Base-by-base conservation (phyloP, 2,113 vertebrate genomes). In the Glaucidium brasilianum region DNA sequence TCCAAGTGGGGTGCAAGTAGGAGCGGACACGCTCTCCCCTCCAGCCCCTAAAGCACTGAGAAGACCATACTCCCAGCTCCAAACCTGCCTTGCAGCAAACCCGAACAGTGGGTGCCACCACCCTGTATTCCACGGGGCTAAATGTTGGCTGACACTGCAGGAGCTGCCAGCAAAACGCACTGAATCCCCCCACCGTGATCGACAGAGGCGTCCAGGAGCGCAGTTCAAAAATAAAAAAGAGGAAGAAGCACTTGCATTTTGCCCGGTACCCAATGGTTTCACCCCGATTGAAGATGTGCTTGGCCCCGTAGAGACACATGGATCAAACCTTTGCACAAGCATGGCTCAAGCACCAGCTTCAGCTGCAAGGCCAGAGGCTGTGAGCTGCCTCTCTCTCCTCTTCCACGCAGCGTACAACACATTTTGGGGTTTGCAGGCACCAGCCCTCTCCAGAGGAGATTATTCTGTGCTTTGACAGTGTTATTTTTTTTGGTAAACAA, bases 391-490 rank as follows among this genome's bases (percentile, higher is more conserved):
- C 45, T 19, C 45, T 23, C 45, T 59, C 76, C 52, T 67, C 32
- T 66, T 23, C 23, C 55, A 15, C 2, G 4, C 1, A 1, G 25
- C 2, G 2, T 12, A 11, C 53, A n/a, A 16, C 43, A 5, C 13
- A 6, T 50, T 32, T 35, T 6, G 56, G 53, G 56, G 50, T 35
- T 47, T 52, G 50, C 67, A 74, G 73, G 55, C 56, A 39, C 34
- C 53, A 62, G 35, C 14, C 16, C n/a, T 14, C 67, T 37, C 34
- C 26, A 17, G 52, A 47, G 37, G 39, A 85, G 27, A 55, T 17
- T 49, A 15, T 37, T 60, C 64, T 8, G 27, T 23, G 52, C 56
- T 76, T 69, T 35, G 64, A 50, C 56, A 69, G 29, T 0, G 0
- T 21, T 21, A 10, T 52, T n/a, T 58, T 55, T 59, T 60, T 55